Evolutionary conservation across 2,797 vertebrate genomes (phyloP), one percentile per base, ranked within the genome.

Genomic region (Epinephelus coioides): DNA sequence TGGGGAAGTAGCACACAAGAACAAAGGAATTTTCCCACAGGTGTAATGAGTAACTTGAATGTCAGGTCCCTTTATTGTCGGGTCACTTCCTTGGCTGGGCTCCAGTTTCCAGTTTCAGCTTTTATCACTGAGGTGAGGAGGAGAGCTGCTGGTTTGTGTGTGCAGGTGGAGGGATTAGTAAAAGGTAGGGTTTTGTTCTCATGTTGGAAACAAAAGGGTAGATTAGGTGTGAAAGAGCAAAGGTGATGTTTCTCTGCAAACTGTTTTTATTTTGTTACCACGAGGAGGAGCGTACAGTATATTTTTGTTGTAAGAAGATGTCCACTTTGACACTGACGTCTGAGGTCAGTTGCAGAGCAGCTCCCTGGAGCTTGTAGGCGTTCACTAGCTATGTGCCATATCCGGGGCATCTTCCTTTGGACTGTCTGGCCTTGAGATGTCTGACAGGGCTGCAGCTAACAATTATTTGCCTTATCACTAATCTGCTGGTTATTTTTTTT

Each of bases 21-120:
- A 79, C 74, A 67, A 84, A 55, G 27, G 13, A 47, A 17, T 38
- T 74, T 90, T 90, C 90, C 82, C 91, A 89, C 88, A 84, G 79
- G 89, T 92, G 88, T 92, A 90, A 92, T 89, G 82, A 88, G 85
- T 91, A 93, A 92, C 93, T 61, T 78, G 89, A 89, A 85, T 80
- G 84, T 82, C 89, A 70, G 88, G 72, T 89, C 81, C 44, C 55
- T 70, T 63, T 79, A 83, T 86, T 79, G 61, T 86, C 76, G 5
- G 86, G 78, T 81, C 87, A 83, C 76, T 81, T 89, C 72, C 73
- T 85, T 84, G 84, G 85, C 81, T 0, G 0, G 49, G 56, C 55
- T 92, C 91, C 88, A 89, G 75, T 83, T 87, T 87, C 87, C 62
- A 82, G 69, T 87, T 84, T n/a, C 75, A 73, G 78, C 68, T 81